Percentiles rank a stretch among this genome's conserved stretches.
These are phyloP conservation scores for Carposina sasakii DNA, from an alignment of 1,140 invertebrate genomes.

Conservation along the genomic window DNA sequence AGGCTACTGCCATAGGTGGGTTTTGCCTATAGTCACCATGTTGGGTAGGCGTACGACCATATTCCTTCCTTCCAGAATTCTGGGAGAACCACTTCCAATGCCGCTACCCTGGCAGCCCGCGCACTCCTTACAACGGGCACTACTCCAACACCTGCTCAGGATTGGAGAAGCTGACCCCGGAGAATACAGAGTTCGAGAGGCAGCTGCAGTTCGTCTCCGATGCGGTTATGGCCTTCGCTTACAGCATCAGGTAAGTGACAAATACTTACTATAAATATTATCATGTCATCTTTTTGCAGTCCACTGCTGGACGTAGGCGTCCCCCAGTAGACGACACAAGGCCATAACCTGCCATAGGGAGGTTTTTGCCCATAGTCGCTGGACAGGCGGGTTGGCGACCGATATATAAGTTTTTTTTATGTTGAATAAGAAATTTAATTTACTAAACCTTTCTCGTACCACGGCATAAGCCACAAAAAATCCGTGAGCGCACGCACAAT, in stretches of 20 bases:
- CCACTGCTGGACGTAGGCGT: neutral
- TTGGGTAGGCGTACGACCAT: neutral
- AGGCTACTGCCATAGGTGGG: no score
- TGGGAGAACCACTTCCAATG: conserved; percentile 95
- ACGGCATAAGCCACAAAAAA: no score
- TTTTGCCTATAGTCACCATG: neutral
- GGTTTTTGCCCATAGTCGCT: no score
- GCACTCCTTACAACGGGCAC: conserved; percentile 85
- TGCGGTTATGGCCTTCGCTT: conserved; percentile 92
- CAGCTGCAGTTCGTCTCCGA: conserved; percentile 96
- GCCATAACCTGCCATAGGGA: no score
- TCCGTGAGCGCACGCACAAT: no score
- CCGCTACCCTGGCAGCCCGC: conserved; percentile 81
- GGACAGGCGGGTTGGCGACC: no score
- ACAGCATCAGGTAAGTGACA: conserved; percentile 87
- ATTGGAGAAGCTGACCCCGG: conserved; percentile 79
- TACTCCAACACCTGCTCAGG: conserved; percentile 80
- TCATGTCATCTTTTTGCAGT: no score
- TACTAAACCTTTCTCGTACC: no score
- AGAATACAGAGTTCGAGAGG: conserved; percentile 88
- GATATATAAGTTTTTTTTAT: no score
- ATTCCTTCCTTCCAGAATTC: conserved; percentile 79
- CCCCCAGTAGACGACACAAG: no score
- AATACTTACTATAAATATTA: no score
- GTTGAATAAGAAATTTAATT: no score